These are phyloP conservation scores for Drosophila buzzatii DNA, from an alignment of 2,888 invertebrate genomes.

Conservation along the genomic window DNA sequence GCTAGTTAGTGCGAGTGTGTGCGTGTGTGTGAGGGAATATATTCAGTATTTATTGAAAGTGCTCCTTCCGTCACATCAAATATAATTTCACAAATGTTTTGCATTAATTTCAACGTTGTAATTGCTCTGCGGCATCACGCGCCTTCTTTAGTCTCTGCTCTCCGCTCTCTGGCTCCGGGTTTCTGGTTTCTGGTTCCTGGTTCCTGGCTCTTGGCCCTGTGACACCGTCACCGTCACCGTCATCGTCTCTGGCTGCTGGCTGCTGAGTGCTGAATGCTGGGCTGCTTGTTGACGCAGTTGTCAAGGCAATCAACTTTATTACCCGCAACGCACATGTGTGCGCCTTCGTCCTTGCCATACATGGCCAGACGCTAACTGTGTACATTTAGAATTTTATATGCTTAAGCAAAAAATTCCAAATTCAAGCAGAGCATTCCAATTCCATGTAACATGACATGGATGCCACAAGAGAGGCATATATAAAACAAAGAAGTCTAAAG, in stretches of 20 bases:
- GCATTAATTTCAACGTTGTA: slow-evolving; percentile 50
- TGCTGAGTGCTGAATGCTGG: slow-evolving; percentile 1
- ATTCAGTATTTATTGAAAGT: slow-evolving; percentile 18
- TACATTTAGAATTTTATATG: slow-evolving; percentile 12
- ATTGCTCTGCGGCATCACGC: slow-evolving; percentile 39
- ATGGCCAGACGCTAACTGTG: slow-evolving; percentile 3
- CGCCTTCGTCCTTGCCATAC: not conserved
- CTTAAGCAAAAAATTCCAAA: not conserved
- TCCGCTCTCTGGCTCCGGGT: not conserved
- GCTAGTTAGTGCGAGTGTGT: not conserved
- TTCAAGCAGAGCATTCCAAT: not conserved
- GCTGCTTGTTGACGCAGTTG: slow-evolving; percentile 64
- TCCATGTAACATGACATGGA: not conserved
- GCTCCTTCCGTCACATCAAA: slow-evolving; percentile 26
- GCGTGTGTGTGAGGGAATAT: not conserved
- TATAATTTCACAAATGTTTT: slow-evolving; percentile 53
- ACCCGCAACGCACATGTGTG: slow-evolving; percentile 69
- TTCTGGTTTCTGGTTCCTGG: not conserved
- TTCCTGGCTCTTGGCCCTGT: slow-evolving; percentile 9
- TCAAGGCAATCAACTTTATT: slow-evolving; percentile 72
- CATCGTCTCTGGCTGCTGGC: slow-evolving; percentile 6
- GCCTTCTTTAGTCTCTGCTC: slow-evolving; percentile 1
- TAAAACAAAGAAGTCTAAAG: not conserved
- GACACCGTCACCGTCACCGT: slow-evolving; percentile 4
- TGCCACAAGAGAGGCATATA: not conserved